Evolutionary conservation across 2,113 vertebrate species (phyloP).

Genomic region (Callipepla californica): DNA sequence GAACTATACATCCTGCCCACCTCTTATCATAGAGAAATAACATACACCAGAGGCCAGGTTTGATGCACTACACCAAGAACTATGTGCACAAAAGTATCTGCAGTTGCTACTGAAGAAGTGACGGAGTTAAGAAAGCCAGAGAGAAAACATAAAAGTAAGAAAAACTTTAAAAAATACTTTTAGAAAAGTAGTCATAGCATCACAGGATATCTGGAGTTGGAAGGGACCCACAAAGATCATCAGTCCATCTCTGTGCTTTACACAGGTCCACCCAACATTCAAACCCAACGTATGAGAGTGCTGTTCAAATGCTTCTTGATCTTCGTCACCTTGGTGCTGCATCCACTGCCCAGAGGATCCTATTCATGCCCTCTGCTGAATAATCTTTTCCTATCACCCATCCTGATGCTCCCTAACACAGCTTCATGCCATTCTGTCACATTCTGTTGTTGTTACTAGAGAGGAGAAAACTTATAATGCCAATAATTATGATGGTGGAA

Average conservation of each 20-base stretch:
- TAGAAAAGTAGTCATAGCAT: not conserved
- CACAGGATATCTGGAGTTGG: not conserved
- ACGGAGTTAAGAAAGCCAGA: not conserved
- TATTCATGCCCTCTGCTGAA: not conserved
- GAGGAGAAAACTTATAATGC: not conserved
- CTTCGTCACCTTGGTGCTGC: not conserved
- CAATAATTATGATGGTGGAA: accelerated
- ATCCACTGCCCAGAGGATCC: not conserved
- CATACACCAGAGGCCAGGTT: not conserved
- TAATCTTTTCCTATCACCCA: not conserved
- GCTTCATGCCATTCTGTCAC: not conserved
- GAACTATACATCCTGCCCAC: not conserved
- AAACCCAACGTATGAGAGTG: not conserved
- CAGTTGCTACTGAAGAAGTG: not conserved
- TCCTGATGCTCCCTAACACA: not conserved
- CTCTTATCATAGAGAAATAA: not conserved
- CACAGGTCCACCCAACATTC: not conserved
- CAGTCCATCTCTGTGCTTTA: not conserved
- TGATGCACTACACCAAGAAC: not conserved
- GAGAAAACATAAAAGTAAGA: not conserved
- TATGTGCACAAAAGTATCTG: accelerated
- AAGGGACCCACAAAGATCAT: not conserved
- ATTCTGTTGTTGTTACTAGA: not conserved
- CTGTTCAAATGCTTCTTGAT: not conserved
- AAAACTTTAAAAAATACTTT: not conserved